phyloP scores from a whole-genome alignment of 2,888 invertebrate genomes.

The Seira sanloemensis region DNA sequence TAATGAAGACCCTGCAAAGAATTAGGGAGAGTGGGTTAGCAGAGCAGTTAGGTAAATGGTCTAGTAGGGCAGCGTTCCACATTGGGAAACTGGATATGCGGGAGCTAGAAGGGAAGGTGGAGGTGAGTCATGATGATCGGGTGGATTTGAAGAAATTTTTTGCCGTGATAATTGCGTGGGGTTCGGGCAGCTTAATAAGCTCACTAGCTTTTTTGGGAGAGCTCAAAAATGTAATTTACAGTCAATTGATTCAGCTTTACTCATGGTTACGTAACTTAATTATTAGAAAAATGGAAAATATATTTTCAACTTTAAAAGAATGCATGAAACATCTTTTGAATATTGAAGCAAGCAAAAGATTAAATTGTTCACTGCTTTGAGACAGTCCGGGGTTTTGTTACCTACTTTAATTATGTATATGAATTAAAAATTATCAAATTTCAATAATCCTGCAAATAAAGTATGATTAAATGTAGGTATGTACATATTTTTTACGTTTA shows the following conservation, averaged over 20 bases:
- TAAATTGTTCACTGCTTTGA: not conserved
- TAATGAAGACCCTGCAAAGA: not conserved
- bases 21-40: not conserved
- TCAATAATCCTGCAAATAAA: no score
- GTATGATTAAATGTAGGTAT: no score
- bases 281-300: not conserved
- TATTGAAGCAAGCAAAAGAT: not conserved
- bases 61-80: not conserved
- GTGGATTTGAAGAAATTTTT: not conserved
- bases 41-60: not conserved
- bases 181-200: not conserved
- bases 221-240: no score
- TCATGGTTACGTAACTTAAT: not conserved
- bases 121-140: not conserved
- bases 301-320: no score
- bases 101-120: not conserved
- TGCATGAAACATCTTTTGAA: not conserved
- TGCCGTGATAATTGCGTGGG: not conserved
- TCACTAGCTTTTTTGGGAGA: not conserved
- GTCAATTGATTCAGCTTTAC: no score
- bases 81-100: not conserved
- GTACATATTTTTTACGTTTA: no score
- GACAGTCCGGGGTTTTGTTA: not conserved
- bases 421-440: no score
- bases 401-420: no score